Evolutionary conservation across 2,888 invertebrate genomes (phyloP).

Genomic region (Campoplex capitator): DNA sequence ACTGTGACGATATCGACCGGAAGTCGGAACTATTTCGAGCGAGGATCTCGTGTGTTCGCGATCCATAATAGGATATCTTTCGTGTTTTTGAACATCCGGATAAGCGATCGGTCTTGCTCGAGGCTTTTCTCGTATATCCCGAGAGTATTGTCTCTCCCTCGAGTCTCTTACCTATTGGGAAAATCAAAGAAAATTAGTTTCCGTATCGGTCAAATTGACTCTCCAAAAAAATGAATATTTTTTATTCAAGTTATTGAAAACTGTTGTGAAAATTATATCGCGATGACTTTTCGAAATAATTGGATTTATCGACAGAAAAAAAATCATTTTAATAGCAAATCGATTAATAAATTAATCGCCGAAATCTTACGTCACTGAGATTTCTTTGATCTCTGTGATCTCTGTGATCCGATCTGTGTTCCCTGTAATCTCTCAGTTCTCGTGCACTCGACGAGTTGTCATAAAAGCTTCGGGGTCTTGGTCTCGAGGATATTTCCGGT

Average conservation of each 20-base stretch:
- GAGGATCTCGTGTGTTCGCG: constrained; percentile 84
- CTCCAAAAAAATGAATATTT: background rate
- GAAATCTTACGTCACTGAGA: constrained; percentile 50
- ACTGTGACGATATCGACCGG: constrained; percentile 83
- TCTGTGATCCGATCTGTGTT: constrained; percentile 66
- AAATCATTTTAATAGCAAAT: no score
- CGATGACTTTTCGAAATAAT: no score
- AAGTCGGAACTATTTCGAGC: constrained; percentile 80
- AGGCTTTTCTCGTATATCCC: constrained; percentile 79
- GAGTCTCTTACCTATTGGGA: constrained; percentile 74
- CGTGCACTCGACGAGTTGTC: constrained; percentile 81
- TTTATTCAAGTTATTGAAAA: background rate
- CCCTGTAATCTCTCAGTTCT: constrained; percentile 77
- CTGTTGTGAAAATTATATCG: background rate
- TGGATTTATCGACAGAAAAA: no score
- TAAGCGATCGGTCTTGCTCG: constrained; percentile 82
- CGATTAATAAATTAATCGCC: background rate
- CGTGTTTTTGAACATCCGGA: constrained; percentile 86
- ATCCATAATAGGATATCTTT: constrained; percentile 86
- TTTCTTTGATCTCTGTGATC: constrained; percentile 58
- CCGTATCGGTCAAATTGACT: background rate
- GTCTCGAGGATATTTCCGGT: constrained; percentile 78
- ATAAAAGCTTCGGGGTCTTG: constrained; percentile 83
- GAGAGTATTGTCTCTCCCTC: constrained; percentile 77
- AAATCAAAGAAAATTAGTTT: background rate